A percentile compares a stretch with the other conserved stretches of the same genome.
Evolutionary conservation across 1,140 invertebrate genomes (phyloP).

Genomic region (Homalodisca vitripennis): DNA sequence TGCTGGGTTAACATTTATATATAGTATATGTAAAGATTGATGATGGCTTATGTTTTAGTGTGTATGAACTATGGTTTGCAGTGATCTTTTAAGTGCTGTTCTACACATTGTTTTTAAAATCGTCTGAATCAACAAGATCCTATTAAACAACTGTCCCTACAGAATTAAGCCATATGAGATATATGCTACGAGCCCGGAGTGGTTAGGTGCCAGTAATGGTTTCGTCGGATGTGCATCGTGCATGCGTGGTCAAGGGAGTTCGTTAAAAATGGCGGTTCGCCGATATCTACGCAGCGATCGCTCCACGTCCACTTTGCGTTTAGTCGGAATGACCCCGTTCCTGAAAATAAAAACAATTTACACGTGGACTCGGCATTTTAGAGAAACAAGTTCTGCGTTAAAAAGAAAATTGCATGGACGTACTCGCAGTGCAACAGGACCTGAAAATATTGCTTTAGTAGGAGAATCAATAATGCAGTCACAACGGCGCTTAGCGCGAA

Average conservation of each 20-base stretch:
- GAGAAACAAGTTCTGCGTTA: not conserved
- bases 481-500: not conserved
- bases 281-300: not conserved
- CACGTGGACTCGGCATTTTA: not conserved
- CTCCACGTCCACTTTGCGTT: not conserved
- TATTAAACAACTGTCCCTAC: no score
- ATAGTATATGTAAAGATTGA: no score
- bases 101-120: no score
- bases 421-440: not conserved
- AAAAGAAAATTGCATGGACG: not conserved
- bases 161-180: no score
- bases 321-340: not conserved
- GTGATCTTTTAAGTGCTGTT: no score
- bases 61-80: no score
- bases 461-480: not conserved
- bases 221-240: no score
- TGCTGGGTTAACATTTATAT: no score
- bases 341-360: not conserved
- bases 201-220: no score
- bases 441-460: not conserved
- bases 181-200: no score
- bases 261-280: not conserved
- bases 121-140: no score
- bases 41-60: no score
- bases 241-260: not conserved